Percentiles rank a stretch among this genome's conserved stretches.
These are phyloP conservation scores for Lontra canadensis DNA, from an alignment of 2,113 vertebrate species.

Conservation along the genomic window DNA sequence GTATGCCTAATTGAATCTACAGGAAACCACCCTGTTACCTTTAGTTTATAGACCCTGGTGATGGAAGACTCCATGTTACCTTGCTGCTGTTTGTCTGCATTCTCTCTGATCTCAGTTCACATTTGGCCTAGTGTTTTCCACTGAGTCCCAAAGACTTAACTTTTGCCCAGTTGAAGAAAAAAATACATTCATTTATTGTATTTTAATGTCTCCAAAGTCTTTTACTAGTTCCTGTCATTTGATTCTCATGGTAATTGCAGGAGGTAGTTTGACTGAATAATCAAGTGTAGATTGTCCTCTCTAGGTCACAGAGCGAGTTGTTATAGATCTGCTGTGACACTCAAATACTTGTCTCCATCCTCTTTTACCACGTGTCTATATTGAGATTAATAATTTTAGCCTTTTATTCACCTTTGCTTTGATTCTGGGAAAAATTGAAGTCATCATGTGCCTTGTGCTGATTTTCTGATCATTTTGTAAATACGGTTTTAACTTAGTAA, in stretches of 20 bases:
- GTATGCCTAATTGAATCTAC: neutral
- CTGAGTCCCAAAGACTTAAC: neutral
- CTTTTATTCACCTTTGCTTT: neutral
- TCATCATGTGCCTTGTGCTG: neutral
- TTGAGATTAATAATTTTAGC: neutral
- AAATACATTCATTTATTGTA: neutral
- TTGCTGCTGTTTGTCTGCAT: neutral
- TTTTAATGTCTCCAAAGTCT: conserved; percentile 6
- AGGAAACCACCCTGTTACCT: neutral
- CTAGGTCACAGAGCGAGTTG: neutral
- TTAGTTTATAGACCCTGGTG: neutral
- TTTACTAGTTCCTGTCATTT: neutral
- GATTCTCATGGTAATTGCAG: neutral
- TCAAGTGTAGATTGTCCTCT: neutral
- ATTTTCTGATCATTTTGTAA: conserved; percentile 6
- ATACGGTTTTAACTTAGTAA: conserved; percentile 38
- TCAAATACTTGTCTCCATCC: neutral
- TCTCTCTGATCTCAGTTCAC: neutral
- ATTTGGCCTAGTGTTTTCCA: neutral
- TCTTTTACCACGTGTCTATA: neutral
- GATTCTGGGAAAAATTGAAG: neutral
- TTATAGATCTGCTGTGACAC: neutral
- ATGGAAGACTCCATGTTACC: neutral
- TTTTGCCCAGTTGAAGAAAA: neutral
- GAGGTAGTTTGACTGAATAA: neutral